Conservation (phyloP, 2,113 vertebrate species). For the Pteronura brasiliensis region DNA sequence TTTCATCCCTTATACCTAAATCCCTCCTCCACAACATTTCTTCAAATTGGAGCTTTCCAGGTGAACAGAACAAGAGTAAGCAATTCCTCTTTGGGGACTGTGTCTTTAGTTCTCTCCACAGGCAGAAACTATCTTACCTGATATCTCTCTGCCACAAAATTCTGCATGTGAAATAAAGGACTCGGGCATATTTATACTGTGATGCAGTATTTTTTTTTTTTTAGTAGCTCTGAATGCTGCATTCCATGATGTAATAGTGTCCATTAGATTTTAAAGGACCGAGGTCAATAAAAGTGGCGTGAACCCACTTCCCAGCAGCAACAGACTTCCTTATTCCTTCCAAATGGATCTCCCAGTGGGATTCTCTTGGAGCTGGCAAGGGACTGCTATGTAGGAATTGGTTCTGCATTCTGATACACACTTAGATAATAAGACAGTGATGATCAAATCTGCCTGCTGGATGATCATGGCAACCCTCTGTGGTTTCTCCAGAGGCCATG, state of each 20-base stretch:
- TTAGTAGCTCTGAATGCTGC: not conserved
- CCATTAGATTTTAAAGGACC: not conserved
- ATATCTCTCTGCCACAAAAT: not conserved
- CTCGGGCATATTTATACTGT: not conserved
- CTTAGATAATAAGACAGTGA: constrained; percentile 7
- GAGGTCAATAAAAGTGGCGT: not conserved
- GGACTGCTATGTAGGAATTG: not conserved
- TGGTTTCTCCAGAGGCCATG: not conserved
- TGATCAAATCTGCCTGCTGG: not conserved
- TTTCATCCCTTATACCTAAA: not conserved
- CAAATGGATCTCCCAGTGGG: not conserved
- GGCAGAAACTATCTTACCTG: not conserved
- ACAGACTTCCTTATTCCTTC: not conserved
- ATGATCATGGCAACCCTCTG: not conserved
- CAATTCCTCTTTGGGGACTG: not conserved
- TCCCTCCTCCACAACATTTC: not conserved
- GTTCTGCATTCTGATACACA: not conserved
- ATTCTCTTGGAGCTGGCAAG: not conserved
- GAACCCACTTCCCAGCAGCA: not conserved
- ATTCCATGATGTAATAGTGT: not conserved
- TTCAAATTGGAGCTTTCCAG: not conserved
- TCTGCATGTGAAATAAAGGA: not conserved
- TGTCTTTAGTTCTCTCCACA: not conserved
- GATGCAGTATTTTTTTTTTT: not conserved
- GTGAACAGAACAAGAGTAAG: not conserved